Base-by-base conservation (phyloP, 2,888 invertebrate genomes). In the Drosophila melanosoma region DNA sequence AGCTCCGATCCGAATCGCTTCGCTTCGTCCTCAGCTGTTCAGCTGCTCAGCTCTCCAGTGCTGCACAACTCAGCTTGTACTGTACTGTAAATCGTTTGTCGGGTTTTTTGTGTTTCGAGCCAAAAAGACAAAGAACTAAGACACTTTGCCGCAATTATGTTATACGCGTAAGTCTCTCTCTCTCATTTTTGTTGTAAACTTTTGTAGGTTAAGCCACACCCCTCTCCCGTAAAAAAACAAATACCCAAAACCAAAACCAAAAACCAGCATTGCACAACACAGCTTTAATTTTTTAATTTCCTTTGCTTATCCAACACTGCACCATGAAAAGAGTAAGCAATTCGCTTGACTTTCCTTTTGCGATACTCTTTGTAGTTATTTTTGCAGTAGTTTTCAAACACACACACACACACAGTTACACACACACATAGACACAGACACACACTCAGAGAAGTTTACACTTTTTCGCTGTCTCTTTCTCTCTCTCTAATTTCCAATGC, bases 131-230 rank as follows among this genome's bases (percentile, higher is more conserved):
- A 85, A 88, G 87, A 79, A 84, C 71, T 85, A 89, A 76, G 86
- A 85, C 88, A 85, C 88, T 88, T 90, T 90, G 85, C 85, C 85
- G 85, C 86, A 82, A 90, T 82, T 82, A 38, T 85, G 82, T 85
- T 81, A 88, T 87, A 89, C 84, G 92, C 91, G 92, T 91, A 91
- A 91, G 91, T 91, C 89, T 88, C 77, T 53, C 77, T 53, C 52
- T 53, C 52, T 57, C 40, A 32, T 57, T 80, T 80, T 79, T 81
- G 76, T 85, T 87, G 73, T 76, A 72, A 70, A 59, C 67, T 59
- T 62, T 83, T 70, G 79, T 84, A 87, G 89, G 66, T 63, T 84
- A 84, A 84, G 84, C 74, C 54, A 68, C 77, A 62, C 40, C 40
- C 33, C 15, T 2, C 8, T 8, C n/a, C 26, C 26, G 6, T 17